Conservation (phyloP, 2,797 vertebrate species). For the Siniperca undulata region DNA sequence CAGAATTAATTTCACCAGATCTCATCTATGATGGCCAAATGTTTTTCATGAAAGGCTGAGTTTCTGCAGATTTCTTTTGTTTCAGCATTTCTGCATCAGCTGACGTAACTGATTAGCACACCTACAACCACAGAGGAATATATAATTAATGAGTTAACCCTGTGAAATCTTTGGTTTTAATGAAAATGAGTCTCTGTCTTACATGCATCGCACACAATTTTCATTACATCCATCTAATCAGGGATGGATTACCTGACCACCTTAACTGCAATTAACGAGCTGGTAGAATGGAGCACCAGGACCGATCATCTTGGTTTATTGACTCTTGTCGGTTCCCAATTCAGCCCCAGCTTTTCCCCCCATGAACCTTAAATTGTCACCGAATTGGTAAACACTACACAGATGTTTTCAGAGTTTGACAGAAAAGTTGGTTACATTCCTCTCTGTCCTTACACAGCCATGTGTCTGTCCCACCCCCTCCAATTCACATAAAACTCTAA, state of each 20-base stretch:
- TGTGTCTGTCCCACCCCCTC: slow-evolving; percentile 62
- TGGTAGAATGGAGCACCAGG: neutral
- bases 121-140: neutral
- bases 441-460: slow-evolving; percentile 58
- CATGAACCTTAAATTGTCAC: slow-evolving; percentile 35
- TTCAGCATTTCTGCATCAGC: neutral
- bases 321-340: slow-evolving; percentile 8
- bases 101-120: neutral
- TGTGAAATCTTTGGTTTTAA: neutral
- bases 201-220: neutral
- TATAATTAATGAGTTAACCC: neutral
- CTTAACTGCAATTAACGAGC: neutral
- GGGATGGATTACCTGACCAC: neutral
- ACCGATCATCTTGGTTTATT: slow-evolving; percentile 8
- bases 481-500: slow-evolving; percentile 79
- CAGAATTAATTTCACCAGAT: neutral
- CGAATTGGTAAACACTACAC: slow-evolving; percentile 42
- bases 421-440: slow-evolving; percentile 76
- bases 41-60: no score
- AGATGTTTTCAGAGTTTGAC: slow-evolving; percentile 55
- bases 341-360: neutral
- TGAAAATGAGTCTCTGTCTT: neutral
- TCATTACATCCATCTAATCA: neutral
- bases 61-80: neutral
- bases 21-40: fast-evolving